Percentiles rank a stretch among this genome's conserved stretches.
Evolutionary conservation across 2,797 vertebrate species (phyloP).

Genomic region (Myotis planiceps): DNA sequence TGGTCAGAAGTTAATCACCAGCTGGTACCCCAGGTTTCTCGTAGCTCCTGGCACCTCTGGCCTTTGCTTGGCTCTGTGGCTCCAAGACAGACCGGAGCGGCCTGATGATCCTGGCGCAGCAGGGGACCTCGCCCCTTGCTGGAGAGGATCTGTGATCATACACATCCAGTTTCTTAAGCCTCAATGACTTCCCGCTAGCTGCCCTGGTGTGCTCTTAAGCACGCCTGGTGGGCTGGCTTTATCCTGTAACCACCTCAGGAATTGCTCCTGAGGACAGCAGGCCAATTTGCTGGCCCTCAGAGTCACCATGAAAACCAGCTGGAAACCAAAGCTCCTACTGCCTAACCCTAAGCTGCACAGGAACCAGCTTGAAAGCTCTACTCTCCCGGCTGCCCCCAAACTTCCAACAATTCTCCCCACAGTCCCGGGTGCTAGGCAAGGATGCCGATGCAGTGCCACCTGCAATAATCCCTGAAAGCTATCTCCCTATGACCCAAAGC

Average conservation of each 20-base stretch:
- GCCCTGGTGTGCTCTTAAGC: too few relatives aligned
- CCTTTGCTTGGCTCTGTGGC: not conserved
- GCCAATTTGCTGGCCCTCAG: not conserved
- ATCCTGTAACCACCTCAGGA: not conserved
- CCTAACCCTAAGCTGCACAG: not conserved
- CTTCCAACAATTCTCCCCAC: not conserved
- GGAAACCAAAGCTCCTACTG: not conserved
- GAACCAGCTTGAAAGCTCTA: too few relatives aligned
- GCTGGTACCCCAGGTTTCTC: not conserved
- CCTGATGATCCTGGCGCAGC: not conserved
- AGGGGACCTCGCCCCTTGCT: not conserved
- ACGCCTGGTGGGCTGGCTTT: not conserved
- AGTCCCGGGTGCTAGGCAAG: not conserved
- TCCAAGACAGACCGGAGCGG: not conserved
- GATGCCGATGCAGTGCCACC: rapidly evolving
- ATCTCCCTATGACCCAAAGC: not conserved
- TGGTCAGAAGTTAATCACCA: not conserved
- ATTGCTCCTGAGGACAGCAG: not conserved
- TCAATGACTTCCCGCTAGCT: not conserved
- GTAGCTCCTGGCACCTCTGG: not conserved
- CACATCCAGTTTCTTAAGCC: not conserved
- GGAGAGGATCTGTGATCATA: too few relatives aligned
- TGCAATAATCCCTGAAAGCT: not conserved
- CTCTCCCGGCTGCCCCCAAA: not conserved
- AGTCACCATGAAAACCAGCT: not conserved